Percentiles rank a stretch among this genome's conserved stretches.
phyloP scores from a whole-genome alignment of 2,888 invertebrate species.

The Plebejus argus region DNA sequence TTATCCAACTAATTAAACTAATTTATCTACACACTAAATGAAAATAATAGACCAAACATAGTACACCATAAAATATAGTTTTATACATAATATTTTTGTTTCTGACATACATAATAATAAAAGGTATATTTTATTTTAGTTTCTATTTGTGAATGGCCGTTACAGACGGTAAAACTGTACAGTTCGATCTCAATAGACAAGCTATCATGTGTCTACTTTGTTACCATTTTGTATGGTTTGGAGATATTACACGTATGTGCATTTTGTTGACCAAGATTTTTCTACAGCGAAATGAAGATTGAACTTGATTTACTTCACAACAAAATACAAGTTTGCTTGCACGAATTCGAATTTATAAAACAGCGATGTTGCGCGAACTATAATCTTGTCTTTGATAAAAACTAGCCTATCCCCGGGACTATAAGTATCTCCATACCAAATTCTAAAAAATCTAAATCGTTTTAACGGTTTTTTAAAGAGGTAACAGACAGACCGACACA shows the following conservation, averaged over 20 bases:
- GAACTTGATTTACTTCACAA: too few relatives aligned
- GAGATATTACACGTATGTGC: too few relatives aligned
- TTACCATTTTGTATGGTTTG: too few relatives aligned
- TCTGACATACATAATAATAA: background rate
- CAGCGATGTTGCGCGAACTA: too few relatives aligned
- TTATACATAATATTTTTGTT: background rate
- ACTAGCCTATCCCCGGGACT: too few relatives aligned
- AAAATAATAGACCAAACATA: background rate
- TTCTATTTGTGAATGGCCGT: background rate
- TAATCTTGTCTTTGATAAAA: too few relatives aligned
- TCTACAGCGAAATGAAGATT: background rate
- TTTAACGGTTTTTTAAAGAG: too few relatives aligned
- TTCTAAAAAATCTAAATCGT: too few relatives aligned
- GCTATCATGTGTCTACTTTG: background rate
- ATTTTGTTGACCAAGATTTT: background rate
- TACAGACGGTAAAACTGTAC: background rate
- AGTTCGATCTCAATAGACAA: background rate
- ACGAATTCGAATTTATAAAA: too few relatives aligned
- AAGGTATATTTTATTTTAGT: background rate
- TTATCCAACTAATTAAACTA: constrained; percentile 9
- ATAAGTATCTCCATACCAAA: too few relatives aligned
- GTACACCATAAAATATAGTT: constrained; percentile 3
- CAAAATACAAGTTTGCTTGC: too few relatives aligned
- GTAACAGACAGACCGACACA: too few relatives aligned
- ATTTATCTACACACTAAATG: background rate